Evolutionary conservation across 2,888 invertebrate species (phyloP), one percentile per base, ranked within the genome.

Genomic region (Lepidonotus clava): DNA sequence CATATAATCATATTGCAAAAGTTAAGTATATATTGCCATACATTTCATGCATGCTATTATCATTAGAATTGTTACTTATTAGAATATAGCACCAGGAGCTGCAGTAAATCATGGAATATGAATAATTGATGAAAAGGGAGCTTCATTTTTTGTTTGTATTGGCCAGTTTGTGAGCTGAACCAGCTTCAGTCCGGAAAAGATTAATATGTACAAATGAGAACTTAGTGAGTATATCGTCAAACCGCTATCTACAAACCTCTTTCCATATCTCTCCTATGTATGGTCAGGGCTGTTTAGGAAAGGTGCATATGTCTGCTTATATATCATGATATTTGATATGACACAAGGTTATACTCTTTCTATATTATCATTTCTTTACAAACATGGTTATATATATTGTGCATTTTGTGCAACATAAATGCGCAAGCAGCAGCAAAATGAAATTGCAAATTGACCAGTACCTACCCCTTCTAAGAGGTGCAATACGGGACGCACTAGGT

Each of bases 381-480:
- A 38, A 71, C 71, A 71, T 71, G 71, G 38, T 71, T 71, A 71
- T 71, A 71, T 67, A 8, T 71, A 18, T 71, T 71, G 71, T 71
- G 71, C 71, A 71, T 71, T 66, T 71, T 71, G 71, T 71, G 71
- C 71, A 71, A 71, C 71, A 71, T 71, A 71, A 71, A 71, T 71
- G 71, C 71, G 71, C 71, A 71, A 71, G 71, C 71, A 71, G 71
- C 71, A 71, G 71, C 71, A 34, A 71, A 71, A 34, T 2, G 38
- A 71, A 56, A 71, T 36, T 71, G 71, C 71, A 71, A 71, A 71
- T n/a, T 71, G 71, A 71, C 36, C 34, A 36, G 71, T 71, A n/a
- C 14, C 36, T 71, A 21, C 28, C 28, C 21, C 71, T 38, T 38
- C 71, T 36, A 71, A 36, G 71, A 38, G 71, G 71, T 34, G 36